Base-by-base conservation (phyloP, 2,888 invertebrate species). In the Elysia crispata region DNA sequence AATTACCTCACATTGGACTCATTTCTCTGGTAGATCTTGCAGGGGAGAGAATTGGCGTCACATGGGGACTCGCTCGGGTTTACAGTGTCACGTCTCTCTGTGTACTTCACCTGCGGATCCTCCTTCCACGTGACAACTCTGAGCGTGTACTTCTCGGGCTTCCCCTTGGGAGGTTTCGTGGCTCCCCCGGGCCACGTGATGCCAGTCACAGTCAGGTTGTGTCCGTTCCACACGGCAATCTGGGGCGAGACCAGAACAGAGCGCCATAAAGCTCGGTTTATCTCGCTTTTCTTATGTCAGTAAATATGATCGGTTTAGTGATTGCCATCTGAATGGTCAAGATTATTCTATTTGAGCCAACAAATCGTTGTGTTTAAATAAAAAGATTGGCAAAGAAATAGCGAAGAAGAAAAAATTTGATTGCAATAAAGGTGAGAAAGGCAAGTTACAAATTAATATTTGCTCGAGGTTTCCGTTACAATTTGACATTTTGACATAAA, bases 101-200 rank as follows among this genome's bases (percentile, higher is more conserved):
- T 96, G 86, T 98, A 94, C 92, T 96, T 97, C 86, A 99, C 97
- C 92, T 98, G 99, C 0, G 99, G 98, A 62, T 97, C 96, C 92
- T 98, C 98, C 92, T 98, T 97, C 87, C 98, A 93, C 91, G 98
- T 98, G 67, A 97, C 97, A 85, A 93, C 92, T 83, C 96, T 96
- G 92, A 99, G 94, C 93, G 98, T 96, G 93, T 98, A 98, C 93
- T 98, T 98, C 92, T 98, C 98, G 0, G 99, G 98, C 25, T 98
- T 97, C 54, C 99, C 99, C 92, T 97, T 97, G 0, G 99, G 99
- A 11, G 99, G 99, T 33, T 97, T 97, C 90, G 98, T 97, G 81
- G 96, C 95, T 86, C 97, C 96, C 6, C 98, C 99, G 0, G 99
- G 99, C 99, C 99, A 99, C 31, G 98, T 97, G 86, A 99, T 98